A percentile compares a stretch with the other conserved stretches of the same genome.
These are phyloP conservation scores for Calameuta pallipes DNA, from an alignment of 2,888 invertebrate genomes.

Conservation along the genomic window DNA sequence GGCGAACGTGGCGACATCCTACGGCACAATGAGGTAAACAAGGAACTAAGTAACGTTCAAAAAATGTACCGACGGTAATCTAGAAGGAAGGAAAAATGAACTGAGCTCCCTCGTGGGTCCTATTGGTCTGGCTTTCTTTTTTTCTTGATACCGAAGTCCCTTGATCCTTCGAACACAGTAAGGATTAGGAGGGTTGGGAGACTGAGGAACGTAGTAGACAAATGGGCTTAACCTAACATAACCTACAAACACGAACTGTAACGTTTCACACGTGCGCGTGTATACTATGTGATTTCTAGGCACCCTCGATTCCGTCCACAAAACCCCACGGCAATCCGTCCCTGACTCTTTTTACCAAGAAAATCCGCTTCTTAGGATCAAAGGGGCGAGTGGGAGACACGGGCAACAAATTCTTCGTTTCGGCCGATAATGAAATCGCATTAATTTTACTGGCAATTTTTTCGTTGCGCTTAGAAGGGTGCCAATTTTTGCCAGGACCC, in stretches of 20 bases:
- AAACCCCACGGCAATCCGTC: neutral
- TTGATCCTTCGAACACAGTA: neutral
- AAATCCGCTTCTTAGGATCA: neutral
- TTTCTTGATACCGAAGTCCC: neutral
- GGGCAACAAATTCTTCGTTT: neutral
- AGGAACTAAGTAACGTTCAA: neutral
- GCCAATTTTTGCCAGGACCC: neutral
- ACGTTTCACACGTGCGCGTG: neutral
- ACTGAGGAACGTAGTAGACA: too few species aligned
- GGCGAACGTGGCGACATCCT: neutral
- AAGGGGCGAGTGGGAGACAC: neutral
- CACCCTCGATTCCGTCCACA: too few species aligned
- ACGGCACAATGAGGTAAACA: neutral
- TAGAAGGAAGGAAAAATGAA: neutral
- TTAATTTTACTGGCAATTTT: constrained; percentile 1
- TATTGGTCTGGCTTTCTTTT: neutral
- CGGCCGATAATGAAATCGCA: constrained; percentile 5
- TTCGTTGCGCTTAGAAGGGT: neutral
- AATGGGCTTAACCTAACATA: too few species aligned
- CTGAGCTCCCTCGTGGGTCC: neutral
- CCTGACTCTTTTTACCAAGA: neutral
- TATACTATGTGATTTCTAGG: too few species aligned
- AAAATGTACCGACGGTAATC: neutral
- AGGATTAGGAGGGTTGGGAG: neutral
- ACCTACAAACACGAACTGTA: neutral